Evolutionary conservation across 2,113 vertebrate species (phyloP).

Genomic region (Sturnus vulgaris): DNA sequence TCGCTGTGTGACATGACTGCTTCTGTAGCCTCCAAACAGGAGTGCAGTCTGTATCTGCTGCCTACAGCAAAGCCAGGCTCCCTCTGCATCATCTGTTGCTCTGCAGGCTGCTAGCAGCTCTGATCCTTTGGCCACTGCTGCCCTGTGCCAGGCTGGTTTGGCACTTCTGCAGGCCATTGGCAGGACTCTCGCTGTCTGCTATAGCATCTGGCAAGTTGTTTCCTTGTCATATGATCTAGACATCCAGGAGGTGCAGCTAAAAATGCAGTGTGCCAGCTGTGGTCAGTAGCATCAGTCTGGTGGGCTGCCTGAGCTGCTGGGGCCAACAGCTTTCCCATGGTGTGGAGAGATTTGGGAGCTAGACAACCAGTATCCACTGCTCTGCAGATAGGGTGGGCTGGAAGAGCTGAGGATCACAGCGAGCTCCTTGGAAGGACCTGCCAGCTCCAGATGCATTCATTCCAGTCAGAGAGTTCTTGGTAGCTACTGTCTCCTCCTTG

Average conservation of each 20-base stretch:
- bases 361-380: not conserved
- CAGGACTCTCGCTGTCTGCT: not conserved
- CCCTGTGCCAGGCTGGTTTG: not conserved
- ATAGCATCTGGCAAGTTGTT: not conserved
- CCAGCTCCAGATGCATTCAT: not conserved
- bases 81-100: not conserved
- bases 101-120: not conserved
- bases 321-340: not conserved
- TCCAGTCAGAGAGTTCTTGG: too few relatives aligned
- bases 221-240: not conserved
- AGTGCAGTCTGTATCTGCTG: not conserved
- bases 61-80: not conserved
- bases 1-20: not conserved
- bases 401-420: not conserved
- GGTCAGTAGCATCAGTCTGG: not conserved
- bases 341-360: not conserved
- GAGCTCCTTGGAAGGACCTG: not conserved
- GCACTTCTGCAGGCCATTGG: not conserved
- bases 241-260: not conserved
- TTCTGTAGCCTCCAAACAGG: not conserved
- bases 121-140: not conserved
- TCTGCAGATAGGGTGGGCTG: not conserved
- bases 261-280: not conserved
- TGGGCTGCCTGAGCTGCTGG: not conserved
- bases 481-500: not conserved